Evolutionary conservation across 1,140 invertebrate genomes (phyloP), one percentile per base, ranked within the genome.

Genomic region (Condylostylus longicornis): DNA sequence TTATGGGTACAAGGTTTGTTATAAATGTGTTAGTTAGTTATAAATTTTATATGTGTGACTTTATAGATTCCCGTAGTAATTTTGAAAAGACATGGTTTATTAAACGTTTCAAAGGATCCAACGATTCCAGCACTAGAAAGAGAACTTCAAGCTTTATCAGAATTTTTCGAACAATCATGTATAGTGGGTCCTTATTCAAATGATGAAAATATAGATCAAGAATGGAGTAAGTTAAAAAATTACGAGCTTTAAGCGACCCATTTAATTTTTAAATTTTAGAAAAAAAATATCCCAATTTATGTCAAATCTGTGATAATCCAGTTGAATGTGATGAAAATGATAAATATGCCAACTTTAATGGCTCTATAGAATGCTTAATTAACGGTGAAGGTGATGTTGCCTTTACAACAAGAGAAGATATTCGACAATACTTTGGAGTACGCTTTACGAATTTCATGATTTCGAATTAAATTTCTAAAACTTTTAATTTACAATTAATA

Each of bases 381-480:
- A 72, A 81, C 38, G 77, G 80, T 27, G 71, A 71, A 2, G 86
- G 83, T 2, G 71, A 90, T 39, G 71, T 90, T 1, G 85, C 84
- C 3, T 90, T 85, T 62, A 79, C 83, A 2, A 83, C 85, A 56
- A 74, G 86, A 38, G 77, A 81, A 40, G 83, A 69, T 37, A 77
- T 87, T 2, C 69, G 72, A 40, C 73, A 77, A 48, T 82, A 82
- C 63, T 82, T 83, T 53, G 72, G 73, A 3, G 67, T 76, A 55
- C 62, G 67, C 63, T n/a, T n/a, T n/a, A n/a, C n/a, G n/a, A n/a
- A n/a, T n/a, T n/a, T n/a, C n/a, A n/a, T n/a, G n/a, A n/a, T n/a
- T n/a, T n/a, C n/a, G n/a, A n/a, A n/a, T n/a, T n/a, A n/a, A n/a
- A n/a, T n/a, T n/a, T n/a, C n/a, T n/a, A n/a, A n/a, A n/a, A n/a